Evolutionary conservation across 53 echinoderm and acorn worm species (phyloP).

Genomic region (Actinopyga echinites): DNA sequence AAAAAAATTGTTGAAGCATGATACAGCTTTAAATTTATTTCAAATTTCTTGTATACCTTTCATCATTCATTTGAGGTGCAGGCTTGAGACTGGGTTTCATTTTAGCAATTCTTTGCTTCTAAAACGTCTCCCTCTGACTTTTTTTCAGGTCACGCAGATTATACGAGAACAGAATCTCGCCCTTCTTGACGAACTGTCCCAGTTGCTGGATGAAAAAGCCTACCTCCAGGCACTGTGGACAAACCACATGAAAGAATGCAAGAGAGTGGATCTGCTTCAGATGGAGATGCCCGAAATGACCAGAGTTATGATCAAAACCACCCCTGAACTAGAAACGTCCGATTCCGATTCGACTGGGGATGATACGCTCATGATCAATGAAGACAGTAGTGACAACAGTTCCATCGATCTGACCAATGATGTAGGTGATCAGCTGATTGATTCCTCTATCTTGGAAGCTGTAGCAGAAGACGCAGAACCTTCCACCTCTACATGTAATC

Average conservation of each 20-base stretch:
- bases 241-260: constrained; percentile 52
- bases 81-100: too few species aligned
- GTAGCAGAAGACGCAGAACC: not conserved
- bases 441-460: not conserved
- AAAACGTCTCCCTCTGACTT: too few species aligned
- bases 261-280: not conserved
- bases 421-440: constrained; percentile 7
- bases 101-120: too few species aligned
- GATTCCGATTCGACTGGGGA: constrained; percentile 24
- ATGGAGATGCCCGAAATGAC: constrained; percentile 9
- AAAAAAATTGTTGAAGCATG: too few species aligned
- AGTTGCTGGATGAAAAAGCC: constrained; percentile 53
- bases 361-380: not conserved
- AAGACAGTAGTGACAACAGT: not conserved
- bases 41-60: too few species aligned
- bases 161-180: constrained; percentile 11
- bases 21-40: too few species aligned
- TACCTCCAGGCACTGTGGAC: constrained; percentile 38
- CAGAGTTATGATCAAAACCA: not conserved
- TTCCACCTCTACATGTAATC: not conserved
- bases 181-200: constrained; percentile 37
- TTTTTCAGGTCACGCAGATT: not conserved
- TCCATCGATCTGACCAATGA: constrained; percentile 15
- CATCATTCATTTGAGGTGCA: too few species aligned
- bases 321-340: not conserved